phyloP scores from a whole-genome alignment of 2,113 vertebrate species.

The Columba livia region DNA sequence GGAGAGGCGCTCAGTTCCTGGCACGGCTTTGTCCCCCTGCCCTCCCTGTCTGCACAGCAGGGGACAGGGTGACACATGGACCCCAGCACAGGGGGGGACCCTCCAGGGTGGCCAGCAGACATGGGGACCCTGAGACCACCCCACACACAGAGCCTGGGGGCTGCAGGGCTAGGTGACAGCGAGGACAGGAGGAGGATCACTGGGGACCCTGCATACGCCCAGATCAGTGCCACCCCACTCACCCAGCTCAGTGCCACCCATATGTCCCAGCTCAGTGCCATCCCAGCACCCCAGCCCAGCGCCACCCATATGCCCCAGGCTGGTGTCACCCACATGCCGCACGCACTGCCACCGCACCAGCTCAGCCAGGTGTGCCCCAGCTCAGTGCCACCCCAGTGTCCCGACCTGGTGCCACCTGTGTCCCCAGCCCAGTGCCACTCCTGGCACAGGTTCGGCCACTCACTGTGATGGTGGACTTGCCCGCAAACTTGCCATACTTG shows the following conservation, averaged over 20 bases:
- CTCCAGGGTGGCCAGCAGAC: not conserved
- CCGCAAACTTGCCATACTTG: constrained; percentile 90
- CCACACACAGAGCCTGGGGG: accelerated
- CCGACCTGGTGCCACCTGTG: not conserved
- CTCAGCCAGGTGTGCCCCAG: too few species aligned
- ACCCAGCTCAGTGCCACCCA: not conserved
- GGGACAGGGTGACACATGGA: not conserved
- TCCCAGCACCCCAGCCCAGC: too few species aligned
- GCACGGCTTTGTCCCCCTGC: accelerated
- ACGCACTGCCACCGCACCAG: too few species aligned
- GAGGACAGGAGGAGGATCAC: not conserved
- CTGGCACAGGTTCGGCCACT: not conserved
- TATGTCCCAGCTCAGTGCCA: not conserved
- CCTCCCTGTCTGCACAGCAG: too few species aligned
- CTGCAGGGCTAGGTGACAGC: not conserved
- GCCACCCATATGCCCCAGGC: not conserved
- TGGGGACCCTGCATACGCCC: accelerated
- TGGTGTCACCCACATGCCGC: not conserved
- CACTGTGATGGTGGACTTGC: constrained; percentile 95
- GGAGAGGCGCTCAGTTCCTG: not conserved
- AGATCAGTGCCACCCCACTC: not conserved
- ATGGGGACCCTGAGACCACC: accelerated
- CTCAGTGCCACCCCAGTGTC: not conserved
- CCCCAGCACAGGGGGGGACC: accelerated
- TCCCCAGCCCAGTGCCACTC: too few species aligned